A percentile compares a stretch with the other conserved stretches of the same genome.
These are phyloP conservation scores for Sphaerodactylus townsendi DNA, from an alignment of 2,113 vertebrate genomes.

Conservation along the genomic window DNA sequence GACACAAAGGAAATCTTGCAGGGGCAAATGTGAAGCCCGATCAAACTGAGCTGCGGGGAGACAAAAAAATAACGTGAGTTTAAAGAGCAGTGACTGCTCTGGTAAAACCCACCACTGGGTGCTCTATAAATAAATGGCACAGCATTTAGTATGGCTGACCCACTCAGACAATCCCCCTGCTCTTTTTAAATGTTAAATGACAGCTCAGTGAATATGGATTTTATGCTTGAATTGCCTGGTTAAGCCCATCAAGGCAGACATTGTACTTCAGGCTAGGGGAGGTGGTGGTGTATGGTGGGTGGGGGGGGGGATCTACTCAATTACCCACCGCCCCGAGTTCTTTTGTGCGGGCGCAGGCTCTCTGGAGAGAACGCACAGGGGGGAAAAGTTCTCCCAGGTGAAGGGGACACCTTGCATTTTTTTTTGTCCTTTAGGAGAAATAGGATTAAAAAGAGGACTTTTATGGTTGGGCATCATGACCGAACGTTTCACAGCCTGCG, in stretches of 20 bases:
- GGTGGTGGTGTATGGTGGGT: conserved; percentile 28
- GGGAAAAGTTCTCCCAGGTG: conserved; percentile 66
- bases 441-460: conserved; percentile 58
- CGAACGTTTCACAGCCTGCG: conserved; percentile 23
- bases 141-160: conserved; percentile 49
- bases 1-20: background rate
- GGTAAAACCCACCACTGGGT: conserved; percentile 43
- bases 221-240: conserved; percentile 71
- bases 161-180: conserved; percentile 56
- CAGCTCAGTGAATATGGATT: conserved; percentile 68
- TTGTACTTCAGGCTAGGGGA: conserved; percentile 59
- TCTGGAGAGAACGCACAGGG: conserved; percentile 65
- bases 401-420: conserved; percentile 52
- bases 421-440: conserved; percentile 50
- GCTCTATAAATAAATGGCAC: conserved; percentile 58
- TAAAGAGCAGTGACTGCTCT: conserved; percentile 39
- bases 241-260: conserved; percentile 65
- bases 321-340: conserved; percentile 70
- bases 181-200: conserved; percentile 65
- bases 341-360: conserved; percentile 68
- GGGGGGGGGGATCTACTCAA: conserved; percentile 56
- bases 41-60: conserved; percentile 9
- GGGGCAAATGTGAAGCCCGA: background rate
- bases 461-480: background rate
- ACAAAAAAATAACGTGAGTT: conserved; percentile 1